Base-by-base conservation (phyloP, 1,140 invertebrate genomes). In the Ceratosolen solmsi region DNA sequence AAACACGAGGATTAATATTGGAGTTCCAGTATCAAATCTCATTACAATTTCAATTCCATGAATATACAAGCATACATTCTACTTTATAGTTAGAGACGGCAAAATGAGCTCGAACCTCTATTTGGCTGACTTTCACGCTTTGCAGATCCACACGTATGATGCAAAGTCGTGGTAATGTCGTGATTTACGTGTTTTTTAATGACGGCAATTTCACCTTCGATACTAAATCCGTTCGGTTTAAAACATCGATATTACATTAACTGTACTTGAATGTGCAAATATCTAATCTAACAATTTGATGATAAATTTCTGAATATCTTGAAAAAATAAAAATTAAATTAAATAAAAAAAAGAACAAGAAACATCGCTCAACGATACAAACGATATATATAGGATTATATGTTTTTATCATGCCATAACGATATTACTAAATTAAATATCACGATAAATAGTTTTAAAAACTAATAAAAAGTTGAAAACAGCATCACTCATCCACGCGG, bases 111-210 rank as follows among this genome's bases (percentile, higher is more conserved):
- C 17, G 22, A 70, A 82, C 63, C 70, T 80, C 84, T 78, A 81
- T n/a, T n/a, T 81, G 73, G 80, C 73, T 72, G 72, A 86, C 82
- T 84, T 86, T 84, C 83, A 83, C 82, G 85, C 54, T 71, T 58
- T 49, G n/a, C 82, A 54, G 68, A 68, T 41, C 20, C 73, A 70
- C 27, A 63, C 49, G 33, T 46, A 54, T 58, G 74, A 84, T 83
- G 83, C 79, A 84, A 85, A 83, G 81, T 82, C 84, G 82, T 82
- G 84, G 85, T 87, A 87, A 87, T 86, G 84, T 85, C 79, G 76
- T 85, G 85, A 86, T 85, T 83, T 84, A 86, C 76, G 70, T 72
- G 65, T 79, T 74, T 65, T 65, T 79, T 84, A 85, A 87, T 60
- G 86, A 84, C 84, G 70, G 73, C 84, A 80, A 86, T 86, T 83